These are phyloP conservation scores for Thunnus albacares DNA, from an alignment of 2,797 vertebrate genomes.

Conservation along the genomic window DNA sequence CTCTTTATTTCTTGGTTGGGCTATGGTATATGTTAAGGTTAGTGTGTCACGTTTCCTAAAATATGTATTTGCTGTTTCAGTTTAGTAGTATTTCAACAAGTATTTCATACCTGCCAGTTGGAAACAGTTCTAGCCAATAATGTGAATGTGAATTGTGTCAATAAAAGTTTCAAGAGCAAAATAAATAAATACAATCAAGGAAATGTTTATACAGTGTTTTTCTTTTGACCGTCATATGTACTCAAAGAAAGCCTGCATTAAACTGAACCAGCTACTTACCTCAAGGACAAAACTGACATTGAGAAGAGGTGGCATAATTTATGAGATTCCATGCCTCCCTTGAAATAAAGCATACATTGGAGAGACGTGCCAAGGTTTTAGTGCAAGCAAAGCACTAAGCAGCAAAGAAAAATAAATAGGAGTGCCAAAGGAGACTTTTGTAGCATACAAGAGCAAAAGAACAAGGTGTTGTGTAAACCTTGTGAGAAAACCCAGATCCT, in stretches of 20 bases:
- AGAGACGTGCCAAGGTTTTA: constrained; percentile 16
- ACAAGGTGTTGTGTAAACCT: neutral
- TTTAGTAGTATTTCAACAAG: no score
- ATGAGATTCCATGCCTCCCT: constrained; percentile 16
- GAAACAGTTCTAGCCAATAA: neutral
- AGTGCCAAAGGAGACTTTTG: neutral
- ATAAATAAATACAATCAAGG: neutral
- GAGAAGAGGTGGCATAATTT: constrained; percentile 25
- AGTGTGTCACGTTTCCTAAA: no score
- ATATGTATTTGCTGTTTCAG: no score
- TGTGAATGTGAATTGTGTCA: neutral
- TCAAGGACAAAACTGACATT: constrained; percentile 25
- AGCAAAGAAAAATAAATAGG: neutral
- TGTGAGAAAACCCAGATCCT: neutral
- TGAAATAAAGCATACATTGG: constrained; percentile 26
- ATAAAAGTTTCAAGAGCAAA: neutral
- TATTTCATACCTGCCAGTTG: no score
- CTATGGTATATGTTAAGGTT: no score
- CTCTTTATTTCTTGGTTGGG: no score
- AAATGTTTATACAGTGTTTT: neutral
- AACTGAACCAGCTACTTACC: constrained; percentile 11
- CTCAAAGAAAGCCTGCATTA: constrained; percentile 14
- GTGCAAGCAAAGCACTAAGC: neutral
- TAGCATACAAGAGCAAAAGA: neutral
- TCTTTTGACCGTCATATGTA: neutral